Conservation (phyloP, 2,888 invertebrate genomes). For the Chromoteleia sp. region DNA sequence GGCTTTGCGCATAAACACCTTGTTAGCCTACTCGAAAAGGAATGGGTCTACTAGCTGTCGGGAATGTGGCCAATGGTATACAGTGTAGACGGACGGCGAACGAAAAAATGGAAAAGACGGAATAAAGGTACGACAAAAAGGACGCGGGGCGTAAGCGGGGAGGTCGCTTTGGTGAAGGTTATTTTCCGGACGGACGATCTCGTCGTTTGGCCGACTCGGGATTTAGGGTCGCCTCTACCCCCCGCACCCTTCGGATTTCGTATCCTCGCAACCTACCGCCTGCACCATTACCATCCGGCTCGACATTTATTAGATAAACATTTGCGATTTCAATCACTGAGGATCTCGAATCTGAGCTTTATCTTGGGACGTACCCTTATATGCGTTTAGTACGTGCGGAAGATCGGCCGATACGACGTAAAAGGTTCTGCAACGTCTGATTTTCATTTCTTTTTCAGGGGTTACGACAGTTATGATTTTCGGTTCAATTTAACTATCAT, state of each 20-base stretch:
- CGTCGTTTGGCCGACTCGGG: slow-evolving; percentile 72
- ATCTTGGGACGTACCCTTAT: slow-evolving; percentile 44
- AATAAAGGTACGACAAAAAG: slow-evolving; percentile 60
- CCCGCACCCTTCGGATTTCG: slow-evolving; percentile 40
- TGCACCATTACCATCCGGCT: slow-evolving; percentile 70
- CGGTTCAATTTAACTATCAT: background rate
- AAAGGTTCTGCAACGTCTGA: background rate
- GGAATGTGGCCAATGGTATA: slow-evolving; percentile 76
- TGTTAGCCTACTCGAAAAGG: slow-evolving; percentile 66
- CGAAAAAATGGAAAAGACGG: slow-evolving; percentile 43
- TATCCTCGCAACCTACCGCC: slow-evolving; percentile 46
- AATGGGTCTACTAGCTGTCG: slow-evolving; percentile 61
- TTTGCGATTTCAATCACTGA: slow-evolving; percentile 72
- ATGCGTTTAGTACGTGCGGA: slow-evolving; percentile 30
- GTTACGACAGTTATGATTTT: background rate
- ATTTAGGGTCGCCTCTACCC: slow-evolving; percentile 70
- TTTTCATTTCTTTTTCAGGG: slow-evolving; percentile 4
- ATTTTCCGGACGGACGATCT: slow-evolving; percentile 82
- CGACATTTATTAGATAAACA: slow-evolving; percentile 80
- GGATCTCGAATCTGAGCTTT: slow-evolving; percentile 44
- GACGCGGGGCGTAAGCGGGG: slow-evolving; percentile 57
- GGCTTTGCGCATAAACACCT: slow-evolving; percentile 66
- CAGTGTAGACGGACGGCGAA: slow-evolving; percentile 29
- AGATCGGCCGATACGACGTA: slow-evolving; percentile 30
- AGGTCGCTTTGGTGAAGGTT: slow-evolving; percentile 81